These are phyloP conservation scores for Eupithecia inturbata DNA, from an alignment of 2,888 invertebrate species.

Conservation along the genomic window DNA sequence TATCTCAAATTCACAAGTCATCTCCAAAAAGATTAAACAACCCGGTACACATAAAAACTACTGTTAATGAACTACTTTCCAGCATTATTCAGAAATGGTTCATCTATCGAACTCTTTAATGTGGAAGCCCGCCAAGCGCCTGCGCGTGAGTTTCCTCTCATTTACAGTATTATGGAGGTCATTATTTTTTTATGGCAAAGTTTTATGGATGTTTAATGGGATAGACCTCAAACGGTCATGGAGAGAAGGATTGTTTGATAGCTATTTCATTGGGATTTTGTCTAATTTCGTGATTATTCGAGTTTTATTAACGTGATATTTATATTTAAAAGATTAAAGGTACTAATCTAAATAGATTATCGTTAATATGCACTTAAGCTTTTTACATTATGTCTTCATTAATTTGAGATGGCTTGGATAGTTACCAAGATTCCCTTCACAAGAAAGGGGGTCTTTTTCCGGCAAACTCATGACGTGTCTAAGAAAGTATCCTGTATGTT, in stretches of 20 bases:
- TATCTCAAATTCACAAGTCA: neutral
- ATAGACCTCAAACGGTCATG: neutral
- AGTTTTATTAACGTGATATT: neutral
- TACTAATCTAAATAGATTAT: neutral
- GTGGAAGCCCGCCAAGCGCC: constrained; percentile 50
- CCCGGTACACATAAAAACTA: constrained; percentile 40
- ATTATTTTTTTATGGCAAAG: constrained; percentile 18
- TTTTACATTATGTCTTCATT: neutral
- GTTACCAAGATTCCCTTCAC: neutral
- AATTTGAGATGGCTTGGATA: neutral
- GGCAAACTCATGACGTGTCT: neutral
- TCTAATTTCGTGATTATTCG: neutral
- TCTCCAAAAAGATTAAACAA: constrained; percentile 33
- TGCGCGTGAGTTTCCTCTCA: constrained; percentile 23
- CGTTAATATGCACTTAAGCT: neutral
- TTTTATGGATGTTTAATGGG: constrained; percentile 27
- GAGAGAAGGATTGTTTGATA: constrained; percentile 15
- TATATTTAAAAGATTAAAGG: neutral
- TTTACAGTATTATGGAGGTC: constrained; percentile 23
- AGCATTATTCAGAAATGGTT: constrained; percentile 44
- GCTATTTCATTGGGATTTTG: neutral
- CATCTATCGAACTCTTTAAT: constrained; percentile 47
- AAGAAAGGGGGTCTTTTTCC: neutral
- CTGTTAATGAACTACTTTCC: constrained; percentile 37
- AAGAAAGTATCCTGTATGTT: neutral